Evolutionary conservation across 2,888 invertebrate genomes (phyloP).

Genomic region (Trissonchulus sp.): DNA sequence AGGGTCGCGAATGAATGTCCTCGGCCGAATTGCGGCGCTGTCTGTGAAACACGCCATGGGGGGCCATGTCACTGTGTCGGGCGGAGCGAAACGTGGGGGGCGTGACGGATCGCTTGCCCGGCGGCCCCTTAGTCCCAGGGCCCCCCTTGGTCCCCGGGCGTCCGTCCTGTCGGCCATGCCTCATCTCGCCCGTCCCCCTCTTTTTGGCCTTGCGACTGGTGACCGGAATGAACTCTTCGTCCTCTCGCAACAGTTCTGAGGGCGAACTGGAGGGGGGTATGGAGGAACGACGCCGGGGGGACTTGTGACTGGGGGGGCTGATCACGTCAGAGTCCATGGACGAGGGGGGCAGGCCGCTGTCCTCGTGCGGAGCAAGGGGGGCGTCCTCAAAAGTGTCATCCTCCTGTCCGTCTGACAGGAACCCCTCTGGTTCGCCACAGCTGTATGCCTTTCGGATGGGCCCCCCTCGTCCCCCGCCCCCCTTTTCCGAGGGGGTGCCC

Average conservation of each 20-base stretch:
- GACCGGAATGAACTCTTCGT: slow-evolving; percentile 20
- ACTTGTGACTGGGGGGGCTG: background rate
- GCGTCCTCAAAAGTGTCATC: slow-evolving; percentile 16
- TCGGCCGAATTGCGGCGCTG: background rate
- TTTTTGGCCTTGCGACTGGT: slow-evolving; percentile 16
- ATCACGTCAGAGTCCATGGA: background rate
- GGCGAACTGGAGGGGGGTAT: background rate
- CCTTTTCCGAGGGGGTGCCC: background rate
- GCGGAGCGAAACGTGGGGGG: background rate
- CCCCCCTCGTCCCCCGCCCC: background rate
- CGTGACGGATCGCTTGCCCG: background rate
- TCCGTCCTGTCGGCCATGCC: background rate
- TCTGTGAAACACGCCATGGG: background rate
- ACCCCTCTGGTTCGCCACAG: slow-evolving; percentile 16
- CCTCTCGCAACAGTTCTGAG: background rate
- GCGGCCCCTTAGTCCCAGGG: background rate
- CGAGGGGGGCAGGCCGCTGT: too few relatives aligned
- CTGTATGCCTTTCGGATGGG: slow-evolving; percentile 16
- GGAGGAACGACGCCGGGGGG: too few relatives aligned
- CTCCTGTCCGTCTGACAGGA: slow-evolving; percentile 11
- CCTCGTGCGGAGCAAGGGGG: background rate
- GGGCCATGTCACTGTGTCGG: background rate
- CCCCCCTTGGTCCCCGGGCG: background rate
- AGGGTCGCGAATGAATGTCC: background rate
- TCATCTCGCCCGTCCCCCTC: background rate